phyloP scores from a whole-genome alignment of 2,113 vertebrate genomes.

The Cariama cristata region DNA sequence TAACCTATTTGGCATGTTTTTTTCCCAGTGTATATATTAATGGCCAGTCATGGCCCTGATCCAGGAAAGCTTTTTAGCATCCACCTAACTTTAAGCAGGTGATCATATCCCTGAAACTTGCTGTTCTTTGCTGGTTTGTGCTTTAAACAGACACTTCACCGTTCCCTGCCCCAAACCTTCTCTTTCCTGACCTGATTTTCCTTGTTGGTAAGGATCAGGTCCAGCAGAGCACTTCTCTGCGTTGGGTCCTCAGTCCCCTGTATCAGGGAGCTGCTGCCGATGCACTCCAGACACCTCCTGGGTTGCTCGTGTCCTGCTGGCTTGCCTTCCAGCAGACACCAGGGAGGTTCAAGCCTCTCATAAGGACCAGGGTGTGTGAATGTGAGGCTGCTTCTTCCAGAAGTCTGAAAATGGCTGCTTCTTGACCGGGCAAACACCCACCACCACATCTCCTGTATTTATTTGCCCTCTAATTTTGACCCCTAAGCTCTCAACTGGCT shows the following conservation, averaged over 20 bases:
- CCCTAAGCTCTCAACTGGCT: not conserved
- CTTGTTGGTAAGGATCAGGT: not conserved
- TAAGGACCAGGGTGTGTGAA: not conserved
- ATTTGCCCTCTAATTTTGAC: not conserved
- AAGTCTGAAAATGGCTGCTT: not conserved
- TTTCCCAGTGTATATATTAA: not conserved
- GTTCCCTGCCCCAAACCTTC: not conserved
- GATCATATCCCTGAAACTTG: not conserved
- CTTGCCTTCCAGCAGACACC: not conserved
- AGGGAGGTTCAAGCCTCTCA: not conserved
- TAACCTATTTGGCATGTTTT: not conserved
- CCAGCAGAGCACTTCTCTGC: not conserved
- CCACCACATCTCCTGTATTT: not conserved
- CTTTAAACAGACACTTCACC: not conserved
- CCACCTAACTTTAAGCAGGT: not conserved
- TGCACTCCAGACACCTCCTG: not conserved
- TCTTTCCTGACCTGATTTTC: not conserved
- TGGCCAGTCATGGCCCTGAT: not conserved
- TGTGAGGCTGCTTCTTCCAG: not conserved
- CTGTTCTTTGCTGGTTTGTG: not conserved
- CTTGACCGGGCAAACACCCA: not conserved
- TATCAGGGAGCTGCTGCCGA: not conserved
- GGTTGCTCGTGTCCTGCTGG: not conserved
- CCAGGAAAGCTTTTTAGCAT: conserved; percentile 33
- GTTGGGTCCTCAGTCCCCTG: not conserved